Evolutionary conservation across 2,113 vertebrate species (phyloP).

Genomic region (Oreochromis tanganicae): DNA sequence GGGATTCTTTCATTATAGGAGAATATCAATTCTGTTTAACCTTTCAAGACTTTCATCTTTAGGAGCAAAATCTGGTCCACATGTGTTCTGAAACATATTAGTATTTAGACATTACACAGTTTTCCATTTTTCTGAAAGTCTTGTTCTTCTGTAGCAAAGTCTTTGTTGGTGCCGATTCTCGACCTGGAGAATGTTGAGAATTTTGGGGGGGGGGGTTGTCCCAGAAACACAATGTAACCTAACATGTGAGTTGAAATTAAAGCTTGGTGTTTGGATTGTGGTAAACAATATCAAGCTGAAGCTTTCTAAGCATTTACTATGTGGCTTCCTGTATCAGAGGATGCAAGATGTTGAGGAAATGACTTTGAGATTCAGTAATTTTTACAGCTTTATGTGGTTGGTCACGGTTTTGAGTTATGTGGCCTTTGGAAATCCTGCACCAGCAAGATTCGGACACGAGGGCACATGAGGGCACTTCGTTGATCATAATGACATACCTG

Average conservation of each 20-base stretch:
- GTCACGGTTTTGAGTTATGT: slow-evolving; percentile 21
- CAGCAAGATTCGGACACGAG: neutral
- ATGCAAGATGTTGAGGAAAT: slow-evolving; percentile 51
- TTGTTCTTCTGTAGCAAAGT: neutral
- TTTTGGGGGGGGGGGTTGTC: neutral
- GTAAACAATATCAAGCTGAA: neutral
- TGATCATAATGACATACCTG: neutral
- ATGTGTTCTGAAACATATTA: neutral
- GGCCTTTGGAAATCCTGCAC: slow-evolving; percentile 7
- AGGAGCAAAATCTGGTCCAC: neutral
- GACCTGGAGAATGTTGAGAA: neutral
- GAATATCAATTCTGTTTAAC: neutral
- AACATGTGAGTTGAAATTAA: neutral
- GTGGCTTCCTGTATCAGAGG: slow-evolving; percentile 34
- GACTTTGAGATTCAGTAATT: slow-evolving; percentile 36
- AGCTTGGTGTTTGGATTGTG: slow-evolving; percentile 1
- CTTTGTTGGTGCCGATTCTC: neutral
- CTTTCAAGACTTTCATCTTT: neutral
- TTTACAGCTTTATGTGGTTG: slow-evolving; percentile 48
- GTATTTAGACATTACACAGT: neutral
- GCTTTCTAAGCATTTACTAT: slow-evolving; percentile 17
- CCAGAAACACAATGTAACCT: neutral
- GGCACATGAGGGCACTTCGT: neutral
- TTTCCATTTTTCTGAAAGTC: neutral
- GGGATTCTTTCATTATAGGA: neutral